These are phyloP conservation scores for Elegia similella DNA, from an alignment of 2,888 invertebrate genomes.

Conservation along the genomic window DNA sequence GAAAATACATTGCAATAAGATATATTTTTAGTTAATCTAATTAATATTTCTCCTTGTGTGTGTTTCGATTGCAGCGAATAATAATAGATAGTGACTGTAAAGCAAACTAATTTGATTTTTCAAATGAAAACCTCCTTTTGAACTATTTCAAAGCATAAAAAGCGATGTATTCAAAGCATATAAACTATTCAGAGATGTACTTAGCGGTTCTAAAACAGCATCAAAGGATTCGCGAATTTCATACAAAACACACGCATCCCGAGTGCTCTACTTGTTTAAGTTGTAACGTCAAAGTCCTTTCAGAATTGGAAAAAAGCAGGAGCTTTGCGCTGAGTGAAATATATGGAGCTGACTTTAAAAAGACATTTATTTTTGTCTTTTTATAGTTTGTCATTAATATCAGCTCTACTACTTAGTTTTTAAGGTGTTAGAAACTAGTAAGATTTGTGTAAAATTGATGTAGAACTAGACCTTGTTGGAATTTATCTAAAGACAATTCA, in stretches of 20 bases:
- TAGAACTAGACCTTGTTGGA: no score
- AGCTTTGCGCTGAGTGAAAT: background rate
- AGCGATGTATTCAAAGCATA: background rate
- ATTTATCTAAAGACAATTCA: no score
- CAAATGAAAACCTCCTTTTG: background rate
- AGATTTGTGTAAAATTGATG: no score
- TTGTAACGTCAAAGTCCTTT: conserved; percentile 75
- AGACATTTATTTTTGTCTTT: background rate
- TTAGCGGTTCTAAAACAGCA: conserved; percentile 31
- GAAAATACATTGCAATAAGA: no score
- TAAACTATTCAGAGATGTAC: conserved; percentile 8
- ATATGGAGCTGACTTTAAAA: background rate
- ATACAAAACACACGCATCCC: conserved; percentile 53
- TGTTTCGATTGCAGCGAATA: no score
- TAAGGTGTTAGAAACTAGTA: no score
- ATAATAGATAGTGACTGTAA: no score
- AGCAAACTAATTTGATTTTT: no score
- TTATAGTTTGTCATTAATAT: no score
- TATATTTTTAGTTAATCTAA: no score
- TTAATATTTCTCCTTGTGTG: no score
- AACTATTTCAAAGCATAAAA: background rate
- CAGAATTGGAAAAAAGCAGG: conserved; percentile 52
- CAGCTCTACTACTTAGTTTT: no score
- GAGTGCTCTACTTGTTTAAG: conserved; percentile 54
- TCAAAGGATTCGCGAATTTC: conserved; percentile 38